A percentile compares a stretch with the other conserved stretches of the same genome.
Evolutionary conservation across 2,888 invertebrate genomes (phyloP).

Genomic region (Galerucella pusilla): DNA sequence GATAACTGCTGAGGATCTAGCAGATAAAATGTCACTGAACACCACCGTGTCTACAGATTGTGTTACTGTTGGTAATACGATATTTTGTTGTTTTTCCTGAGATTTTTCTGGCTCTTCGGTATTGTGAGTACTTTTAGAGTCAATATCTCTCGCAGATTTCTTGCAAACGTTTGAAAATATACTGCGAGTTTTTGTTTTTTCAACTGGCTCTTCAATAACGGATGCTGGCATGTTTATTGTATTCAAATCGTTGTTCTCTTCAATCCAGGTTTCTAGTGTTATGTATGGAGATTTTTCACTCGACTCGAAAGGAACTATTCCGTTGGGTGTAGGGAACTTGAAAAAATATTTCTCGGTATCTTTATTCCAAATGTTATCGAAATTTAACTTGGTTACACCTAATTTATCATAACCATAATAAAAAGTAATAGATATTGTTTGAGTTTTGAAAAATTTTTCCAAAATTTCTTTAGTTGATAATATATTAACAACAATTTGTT

Average conservation of each 20-base stretch:
- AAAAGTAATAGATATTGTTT: conserved; percentile 56
- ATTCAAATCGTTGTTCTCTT: conserved; percentile 35
- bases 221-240: background rate
- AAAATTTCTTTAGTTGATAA: conserved; percentile 54
- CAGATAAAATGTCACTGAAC: conserved; percentile 45
- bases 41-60: conserved; percentile 50
- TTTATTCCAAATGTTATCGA: conserved; percentile 48
- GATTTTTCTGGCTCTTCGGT: conserved; percentile 19
- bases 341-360: conserved; percentile 52
- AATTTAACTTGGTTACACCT: conserved; percentile 55
- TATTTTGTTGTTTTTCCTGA: background rate
- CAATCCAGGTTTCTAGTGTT: conserved; percentile 53
- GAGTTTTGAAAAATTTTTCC: conserved; percentile 55
- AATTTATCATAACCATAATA: conserved; percentile 56
- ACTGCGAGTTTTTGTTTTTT: conserved; percentile 40
- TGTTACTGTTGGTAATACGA: conserved; percentile 33
- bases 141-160: conserved; percentile 27
- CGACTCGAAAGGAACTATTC: conserved; percentile 51
- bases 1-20: conserved; percentile 35
- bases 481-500: conserved; percentile 59
- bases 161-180: conserved; percentile 43
- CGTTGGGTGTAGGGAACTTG: conserved; percentile 54
- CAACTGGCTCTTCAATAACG: conserved; percentile 37
- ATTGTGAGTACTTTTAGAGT: conserved; percentile 1
- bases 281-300: conserved; percentile 55